Conservation (phyloP, 2,797 vertebrate species). For the Acrocephalus scirpaceus region DNA sequence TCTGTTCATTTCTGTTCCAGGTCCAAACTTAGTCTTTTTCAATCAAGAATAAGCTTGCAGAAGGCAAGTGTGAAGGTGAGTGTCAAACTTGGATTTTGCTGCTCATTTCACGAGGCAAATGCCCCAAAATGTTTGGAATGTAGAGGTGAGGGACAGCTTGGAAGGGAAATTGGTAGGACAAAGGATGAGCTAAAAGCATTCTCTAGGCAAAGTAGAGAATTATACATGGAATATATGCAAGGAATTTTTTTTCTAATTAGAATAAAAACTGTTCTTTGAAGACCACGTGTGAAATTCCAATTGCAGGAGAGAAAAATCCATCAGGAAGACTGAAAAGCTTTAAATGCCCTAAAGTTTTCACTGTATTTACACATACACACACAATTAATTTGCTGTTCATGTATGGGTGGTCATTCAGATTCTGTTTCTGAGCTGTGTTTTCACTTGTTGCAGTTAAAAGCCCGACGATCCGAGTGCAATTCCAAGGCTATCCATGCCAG, state of each 20-base stretch:
- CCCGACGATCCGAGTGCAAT: conserved; percentile 93
- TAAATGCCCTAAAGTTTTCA: neutral
- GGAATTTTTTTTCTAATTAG: neutral
- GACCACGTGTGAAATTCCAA: rapidly evolving
- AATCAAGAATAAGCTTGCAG: conserved; percentile 99
- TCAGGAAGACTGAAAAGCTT: neutral
- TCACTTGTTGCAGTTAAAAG: conserved; percentile 87
- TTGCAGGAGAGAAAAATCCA: neutral
- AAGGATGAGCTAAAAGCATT: neutral
- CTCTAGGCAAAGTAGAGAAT: neutral
- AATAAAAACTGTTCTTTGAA: neutral
- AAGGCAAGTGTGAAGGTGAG: conserved; percentile 98
- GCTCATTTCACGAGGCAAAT: neutral
- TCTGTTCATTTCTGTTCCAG: conserved; percentile 74
- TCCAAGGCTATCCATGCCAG: conserved; percentile 95
- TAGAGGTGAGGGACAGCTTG: neutral
- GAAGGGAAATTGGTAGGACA: neutral
- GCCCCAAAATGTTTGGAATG: neutral
- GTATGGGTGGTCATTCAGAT: rapidly evolving
- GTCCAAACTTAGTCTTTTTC: conserved; percentile 98
- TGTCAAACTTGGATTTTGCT: neutral
- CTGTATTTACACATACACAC: rapidly evolving
- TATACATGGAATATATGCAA: neutral
- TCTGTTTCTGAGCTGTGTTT: neutral
- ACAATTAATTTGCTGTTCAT: rapidly evolving